Base-by-base conservation (phyloP, 2,797 vertebrate species). In the Yasuhikotakia modesta region DNA sequence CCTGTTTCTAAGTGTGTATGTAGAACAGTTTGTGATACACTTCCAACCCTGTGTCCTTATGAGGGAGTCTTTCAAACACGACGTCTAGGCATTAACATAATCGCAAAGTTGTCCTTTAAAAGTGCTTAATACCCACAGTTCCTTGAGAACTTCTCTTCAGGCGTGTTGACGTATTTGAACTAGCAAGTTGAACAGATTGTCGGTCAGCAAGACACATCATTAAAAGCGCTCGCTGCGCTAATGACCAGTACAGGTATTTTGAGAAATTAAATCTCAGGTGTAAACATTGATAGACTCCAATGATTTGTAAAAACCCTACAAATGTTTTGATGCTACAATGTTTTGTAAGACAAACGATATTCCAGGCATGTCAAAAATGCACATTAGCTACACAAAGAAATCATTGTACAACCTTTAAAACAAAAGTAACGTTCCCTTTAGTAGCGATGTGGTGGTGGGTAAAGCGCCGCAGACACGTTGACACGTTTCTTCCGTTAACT, bases 231-330 rank as follows among this genome's bases (percentile, higher is more conserved):
- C 50, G 73, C 63, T 53, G 50, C 22, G 71, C 70, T 78, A 71
- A 52, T 73, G 80, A 81, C 60, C 73, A 73, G 50, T 84, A 79
- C 78, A 79, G 80, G 75, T 63, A 46, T 88, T 88, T 86, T 82
- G 77, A 86, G 83, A 89, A 86, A 79, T 85, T 78, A 45, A 85
- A 91, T 90, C 92, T 93, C 93, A 93, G 91, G 92, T 93, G 89
- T 85, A 87, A 90, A 86, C 87, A 86, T 84, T 76, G 65, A 87
- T 83, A 83, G 70, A 50, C 67, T 74, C 65, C 53, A 69, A 35
- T 70, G 69, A 85, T 81, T 83, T 86, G 78, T 82, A 81, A 73
- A 76, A 79, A 76, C 77, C 70, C 71, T 45, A 45, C 74, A 65
- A 79, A 77, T 57, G 53, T 39, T 43, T 76, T 69, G 64, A 69